Evolutionary conservation across 1,140 invertebrate species (phyloP).

Genomic region (Drosophila melanica): DNA sequence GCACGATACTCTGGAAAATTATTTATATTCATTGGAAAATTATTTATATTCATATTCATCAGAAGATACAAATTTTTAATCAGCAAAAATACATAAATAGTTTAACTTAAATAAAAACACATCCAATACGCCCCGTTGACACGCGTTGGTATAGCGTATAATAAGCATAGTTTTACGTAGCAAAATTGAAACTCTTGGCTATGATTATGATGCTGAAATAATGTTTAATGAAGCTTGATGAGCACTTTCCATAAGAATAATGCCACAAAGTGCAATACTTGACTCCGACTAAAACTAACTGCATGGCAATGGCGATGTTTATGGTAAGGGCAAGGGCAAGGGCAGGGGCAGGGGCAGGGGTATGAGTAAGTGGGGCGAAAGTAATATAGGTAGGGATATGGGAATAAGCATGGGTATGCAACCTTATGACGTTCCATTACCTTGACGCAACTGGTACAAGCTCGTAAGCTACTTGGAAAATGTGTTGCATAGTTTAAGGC

Average conservation of each 20-base stretch:
- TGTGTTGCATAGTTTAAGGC: constrained; percentile 72
- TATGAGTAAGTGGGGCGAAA: no score
- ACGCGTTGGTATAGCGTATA: not conserved
- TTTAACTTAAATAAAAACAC: no score
- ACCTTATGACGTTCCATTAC: constrained; percentile 40
- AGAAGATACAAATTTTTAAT: no score
- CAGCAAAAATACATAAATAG: no score
- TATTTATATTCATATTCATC: no score
- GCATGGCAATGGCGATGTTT: not conserved
- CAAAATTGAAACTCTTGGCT: constrained; percentile 4
- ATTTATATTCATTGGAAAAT: not conserved
- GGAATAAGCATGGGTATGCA: not conserved
- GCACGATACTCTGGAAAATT: not conserved
- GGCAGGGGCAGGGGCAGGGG: not conserved
- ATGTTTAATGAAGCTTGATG: constrained; percentile 39
- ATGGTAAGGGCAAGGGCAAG: not conserved
- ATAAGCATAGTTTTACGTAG: not conserved
- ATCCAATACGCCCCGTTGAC: no score
- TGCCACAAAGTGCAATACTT: constrained; percentile 24
- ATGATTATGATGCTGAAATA: constrained; percentile 22
- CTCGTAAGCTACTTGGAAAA: constrained; percentile 66
- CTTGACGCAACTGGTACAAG: constrained; percentile 45
- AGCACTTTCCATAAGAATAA: constrained; percentile 31
- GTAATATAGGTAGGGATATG: not conserved
- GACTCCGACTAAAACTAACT: constrained; percentile 1